Conservation (phyloP, 1,140 invertebrate species). For the Brachionus angularis region DNA sequence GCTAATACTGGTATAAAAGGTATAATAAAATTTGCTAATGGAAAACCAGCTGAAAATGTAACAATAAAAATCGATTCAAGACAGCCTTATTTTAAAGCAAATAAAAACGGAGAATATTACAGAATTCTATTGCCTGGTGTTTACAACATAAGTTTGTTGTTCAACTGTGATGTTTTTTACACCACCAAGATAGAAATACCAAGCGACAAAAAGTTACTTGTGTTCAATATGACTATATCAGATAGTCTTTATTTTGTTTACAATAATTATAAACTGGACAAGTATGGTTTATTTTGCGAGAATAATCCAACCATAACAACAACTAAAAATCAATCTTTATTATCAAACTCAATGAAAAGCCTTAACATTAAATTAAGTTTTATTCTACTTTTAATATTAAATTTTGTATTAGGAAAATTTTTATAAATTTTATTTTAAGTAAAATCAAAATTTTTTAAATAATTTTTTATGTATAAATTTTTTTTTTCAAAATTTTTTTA, state of each 20-base stretch:
- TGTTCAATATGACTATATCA: constrained; percentile 3
- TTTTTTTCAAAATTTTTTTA: too few relatives aligned
- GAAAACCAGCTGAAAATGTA: background rate
- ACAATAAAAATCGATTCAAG: constrained; percentile 22
- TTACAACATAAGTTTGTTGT: constrained; percentile 22
- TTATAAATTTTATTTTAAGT: too few relatives aligned
- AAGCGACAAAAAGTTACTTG: background rate
- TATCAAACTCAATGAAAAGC: too few relatives aligned
- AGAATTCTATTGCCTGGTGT: constrained; percentile 10
- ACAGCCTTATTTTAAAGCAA: constrained; percentile 30
- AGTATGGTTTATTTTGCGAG: background rate
- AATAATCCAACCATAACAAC: too few relatives aligned
- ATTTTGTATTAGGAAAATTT: too few relatives aligned
- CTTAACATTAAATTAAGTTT: too few relatives aligned
- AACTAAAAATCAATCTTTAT: too few relatives aligned
- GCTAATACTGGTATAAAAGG: constrained; percentile 37
- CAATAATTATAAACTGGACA: background rate
- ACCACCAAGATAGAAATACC: background rate
- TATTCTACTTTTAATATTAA: too few relatives aligned
- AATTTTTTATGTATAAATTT: too few relatives aligned
- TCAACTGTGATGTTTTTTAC: background rate
- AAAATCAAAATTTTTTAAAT: too few relatives aligned
- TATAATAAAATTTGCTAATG: constrained; percentile 42
- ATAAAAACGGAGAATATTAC: constrained; percentile 35
- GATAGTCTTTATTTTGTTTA: background rate